Evolutionary conservation across 2,888 invertebrate species (phyloP).

Genomic region (Drosophila cracens): DNA sequence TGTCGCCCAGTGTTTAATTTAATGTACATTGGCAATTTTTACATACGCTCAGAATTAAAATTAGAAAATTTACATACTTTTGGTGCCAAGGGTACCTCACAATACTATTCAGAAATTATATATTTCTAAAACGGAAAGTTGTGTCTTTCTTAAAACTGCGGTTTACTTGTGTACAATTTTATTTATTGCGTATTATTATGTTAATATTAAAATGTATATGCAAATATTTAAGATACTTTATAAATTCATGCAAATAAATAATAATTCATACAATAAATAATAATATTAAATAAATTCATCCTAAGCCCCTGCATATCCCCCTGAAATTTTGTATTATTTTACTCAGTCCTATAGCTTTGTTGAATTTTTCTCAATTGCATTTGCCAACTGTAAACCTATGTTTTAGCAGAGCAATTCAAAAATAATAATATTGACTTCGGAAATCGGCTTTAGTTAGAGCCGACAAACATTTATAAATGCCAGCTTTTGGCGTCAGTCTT

Average conservation of each 20-base stretch:
- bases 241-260: background rate
- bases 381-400: slow-evolving; percentile 24
- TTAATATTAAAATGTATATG: background rate
- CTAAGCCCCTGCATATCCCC: background rate
- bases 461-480: slow-evolving; percentile 11
- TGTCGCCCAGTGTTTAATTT: slow-evolving; percentile 38
- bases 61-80: background rate
- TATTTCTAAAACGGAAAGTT: no score
- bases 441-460: slow-evolving; percentile 1
- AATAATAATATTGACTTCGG: slow-evolving; percentile 3
- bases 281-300: background rate
- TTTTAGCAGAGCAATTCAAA: slow-evolving; percentile 26
- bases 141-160: background rate
- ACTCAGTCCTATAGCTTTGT: slow-evolving; percentile 9
- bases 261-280: background rate
- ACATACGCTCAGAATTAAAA: background rate
- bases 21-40: slow-evolving; percentile 1
- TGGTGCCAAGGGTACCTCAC: no score
- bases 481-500: background rate
- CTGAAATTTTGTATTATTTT: background rate
- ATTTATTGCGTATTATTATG: background rate
- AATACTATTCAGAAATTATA: background rate
- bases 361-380: slow-evolving; percentile 7
- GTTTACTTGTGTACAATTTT: background rate
- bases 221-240: background rate